A percentile compares a stretch with the other conserved stretches of the same genome.
Evolutionary conservation across 2,113 vertebrate species (phyloP).

Genomic region (Sphaerodactylus townsendi): DNA sequence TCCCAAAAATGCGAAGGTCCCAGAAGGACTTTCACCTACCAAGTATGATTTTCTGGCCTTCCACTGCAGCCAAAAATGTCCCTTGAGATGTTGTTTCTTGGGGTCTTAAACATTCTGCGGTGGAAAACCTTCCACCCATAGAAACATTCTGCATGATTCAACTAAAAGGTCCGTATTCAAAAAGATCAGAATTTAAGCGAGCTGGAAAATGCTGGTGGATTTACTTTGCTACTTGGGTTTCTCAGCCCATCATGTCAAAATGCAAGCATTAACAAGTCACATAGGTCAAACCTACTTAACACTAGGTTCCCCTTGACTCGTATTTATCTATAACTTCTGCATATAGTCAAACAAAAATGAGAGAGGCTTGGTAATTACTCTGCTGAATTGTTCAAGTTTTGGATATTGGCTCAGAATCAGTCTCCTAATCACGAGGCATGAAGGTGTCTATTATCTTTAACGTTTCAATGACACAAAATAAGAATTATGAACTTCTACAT

Average conservation of each 20-base stretch:
- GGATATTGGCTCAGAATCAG: not conserved
- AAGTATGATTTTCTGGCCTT: no score
- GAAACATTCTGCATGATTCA: not conserved
- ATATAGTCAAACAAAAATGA: not conserved
- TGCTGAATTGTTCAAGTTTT: slow-evolving; percentile 9
- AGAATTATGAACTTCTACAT: not conserved
- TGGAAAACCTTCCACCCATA: no score
- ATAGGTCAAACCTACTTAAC: not conserved
- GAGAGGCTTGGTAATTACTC: not conserved
- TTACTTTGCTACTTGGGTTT: slow-evolving; percentile 2
- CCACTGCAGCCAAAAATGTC: no score
- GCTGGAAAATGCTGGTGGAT: not conserved
- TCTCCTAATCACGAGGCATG: slow-evolving; percentile 30
- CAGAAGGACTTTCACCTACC: no score
- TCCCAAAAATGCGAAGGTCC: no score
- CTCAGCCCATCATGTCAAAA: not conserved
- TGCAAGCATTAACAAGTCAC: not conserved
- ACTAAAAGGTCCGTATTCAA: no score
- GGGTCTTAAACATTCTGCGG: no score
- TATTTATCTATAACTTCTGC: not conserved
- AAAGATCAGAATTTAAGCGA: not conserved
- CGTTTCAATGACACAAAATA: not conserved
- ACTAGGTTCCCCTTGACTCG: not conserved
- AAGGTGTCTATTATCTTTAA: slow-evolving; percentile 9
- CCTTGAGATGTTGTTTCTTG: no score